Evolutionary conservation across 1,140 invertebrate genomes (phyloP), one percentile per base, ranked within the genome.

Genomic region (Stenopsyche tienmushanensis): DNA sequence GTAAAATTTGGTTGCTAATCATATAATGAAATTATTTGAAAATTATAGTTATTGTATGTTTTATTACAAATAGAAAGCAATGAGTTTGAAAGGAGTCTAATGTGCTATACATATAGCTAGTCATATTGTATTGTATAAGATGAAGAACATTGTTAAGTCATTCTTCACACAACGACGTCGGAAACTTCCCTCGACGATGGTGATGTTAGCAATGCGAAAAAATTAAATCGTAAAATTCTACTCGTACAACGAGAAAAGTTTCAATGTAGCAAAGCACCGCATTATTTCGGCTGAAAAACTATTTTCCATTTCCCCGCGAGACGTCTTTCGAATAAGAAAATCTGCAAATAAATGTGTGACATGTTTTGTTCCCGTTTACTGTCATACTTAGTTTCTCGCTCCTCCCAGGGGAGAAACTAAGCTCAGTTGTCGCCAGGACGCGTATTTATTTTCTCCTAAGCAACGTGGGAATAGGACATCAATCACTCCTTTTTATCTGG

Each of bases 401-500:
- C 49, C 3, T 23, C 52, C 29, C 25, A 17, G 5, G 49, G 29
- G 21, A 23, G 10, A 9, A 57, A 25, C 53, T 39, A 47, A 47
- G 29, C 57, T 18, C 26, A 18, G 54, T 25, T 58, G 42, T 55
- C 62, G 34, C 45, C 64, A 21, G 39, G 39, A 20, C 18, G 13
- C 18, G 26, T 63, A 62, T 67, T 63, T 67, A 64, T 64, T 60
- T 67, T 41, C 21, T 55, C 29, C 57, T 52, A 57, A 57, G 29
- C 59, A 57, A 26, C 29, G 55, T 25, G 44, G 63, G 52, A 64
- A 64, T 62, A 65, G 47, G 63, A 69, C 67, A 69, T 69, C 67
- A 69, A 69, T 69, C 67, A 69, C 45, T 9, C 23, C 24, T 62
- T 54, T 69, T 66, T 62, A 65, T 65, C 67, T 57, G 44, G 66